Evolutionary conservation across 2,888 invertebrate species (phyloP).

Genomic region (Drosophila anomalata): DNA sequence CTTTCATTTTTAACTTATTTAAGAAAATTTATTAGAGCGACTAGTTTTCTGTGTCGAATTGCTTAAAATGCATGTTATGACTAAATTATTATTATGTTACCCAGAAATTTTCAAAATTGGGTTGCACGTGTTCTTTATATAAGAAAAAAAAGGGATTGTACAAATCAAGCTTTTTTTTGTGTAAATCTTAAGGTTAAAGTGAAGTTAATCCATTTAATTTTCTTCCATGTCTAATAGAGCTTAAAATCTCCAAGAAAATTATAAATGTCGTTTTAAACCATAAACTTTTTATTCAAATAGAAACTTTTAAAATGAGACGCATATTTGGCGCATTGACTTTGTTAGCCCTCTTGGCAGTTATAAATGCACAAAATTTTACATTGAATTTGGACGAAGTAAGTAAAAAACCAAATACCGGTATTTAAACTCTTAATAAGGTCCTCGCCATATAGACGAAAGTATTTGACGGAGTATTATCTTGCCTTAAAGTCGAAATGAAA

Average conservation of each 20-base stretch:
- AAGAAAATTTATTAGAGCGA: too few species aligned
- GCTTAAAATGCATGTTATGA: too few species aligned
- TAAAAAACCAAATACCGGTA: background rate
- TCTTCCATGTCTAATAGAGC: background rate
- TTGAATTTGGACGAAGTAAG: background rate
- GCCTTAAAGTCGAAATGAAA: background rate
- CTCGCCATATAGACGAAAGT: background rate
- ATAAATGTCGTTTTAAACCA: background rate
- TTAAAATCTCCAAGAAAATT: background rate
- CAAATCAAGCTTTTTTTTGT: too few species aligned
- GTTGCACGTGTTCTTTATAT: too few species aligned
- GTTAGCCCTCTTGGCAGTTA: background rate
- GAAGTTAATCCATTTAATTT: background rate
- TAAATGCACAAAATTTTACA: background rate
- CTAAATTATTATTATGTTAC: too few species aligned
- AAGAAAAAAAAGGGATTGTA: too few species aligned
- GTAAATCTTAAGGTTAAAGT: background rate
- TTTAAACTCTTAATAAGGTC: background rate
- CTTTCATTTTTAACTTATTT: too few species aligned
- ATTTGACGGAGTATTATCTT: background rate
- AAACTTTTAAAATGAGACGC: background rate
- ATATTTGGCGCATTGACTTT: background rate
- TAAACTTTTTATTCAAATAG: background rate
- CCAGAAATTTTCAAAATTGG: too few species aligned
- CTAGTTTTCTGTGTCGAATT: too few species aligned